Evolutionary conservation across 2,797 vertebrate species (phyloP).

Genomic region (Rallus crepitans): DNA sequence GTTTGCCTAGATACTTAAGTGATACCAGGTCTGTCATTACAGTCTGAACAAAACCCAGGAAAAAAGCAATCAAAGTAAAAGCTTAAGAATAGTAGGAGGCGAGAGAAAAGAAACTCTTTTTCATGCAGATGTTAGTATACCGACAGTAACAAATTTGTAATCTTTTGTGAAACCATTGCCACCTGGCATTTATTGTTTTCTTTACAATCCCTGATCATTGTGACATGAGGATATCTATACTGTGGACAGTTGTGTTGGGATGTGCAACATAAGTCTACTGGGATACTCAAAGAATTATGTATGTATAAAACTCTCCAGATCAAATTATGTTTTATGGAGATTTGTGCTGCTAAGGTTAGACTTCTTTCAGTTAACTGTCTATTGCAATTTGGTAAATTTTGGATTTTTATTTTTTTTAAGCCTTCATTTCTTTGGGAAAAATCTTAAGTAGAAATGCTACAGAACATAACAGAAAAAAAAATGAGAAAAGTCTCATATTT

Average conservation of each 20-base stretch:
- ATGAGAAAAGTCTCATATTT: neutral
- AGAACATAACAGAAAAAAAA: neutral
- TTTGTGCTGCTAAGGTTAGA: neutral
- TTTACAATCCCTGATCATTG: neutral
- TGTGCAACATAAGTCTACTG: neutral
- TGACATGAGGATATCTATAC: neutral
- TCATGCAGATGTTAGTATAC: neutral
- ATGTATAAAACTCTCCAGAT: neutral
- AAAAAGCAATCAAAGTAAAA: neutral
- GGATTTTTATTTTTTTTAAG: neutral
- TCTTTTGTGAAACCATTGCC: neutral
- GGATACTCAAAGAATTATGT: neutral
- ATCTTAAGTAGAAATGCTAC: neutral
- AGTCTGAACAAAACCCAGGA: neutral
- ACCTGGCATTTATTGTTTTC: slow-evolving; percentile 19
- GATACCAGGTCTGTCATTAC: neutral
- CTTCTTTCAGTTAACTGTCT: neutral
- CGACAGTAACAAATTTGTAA: neutral
- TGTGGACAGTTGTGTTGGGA: neutral
- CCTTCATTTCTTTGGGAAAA: neutral
- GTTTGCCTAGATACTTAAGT: neutral
- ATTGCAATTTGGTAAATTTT: neutral
- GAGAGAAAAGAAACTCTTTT: neutral
- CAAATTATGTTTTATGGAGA: neutral
- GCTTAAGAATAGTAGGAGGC: neutral